Evolutionary conservation across 2,888 invertebrate species (phyloP).

Genomic region (Aporophyla nigra): DNA sequence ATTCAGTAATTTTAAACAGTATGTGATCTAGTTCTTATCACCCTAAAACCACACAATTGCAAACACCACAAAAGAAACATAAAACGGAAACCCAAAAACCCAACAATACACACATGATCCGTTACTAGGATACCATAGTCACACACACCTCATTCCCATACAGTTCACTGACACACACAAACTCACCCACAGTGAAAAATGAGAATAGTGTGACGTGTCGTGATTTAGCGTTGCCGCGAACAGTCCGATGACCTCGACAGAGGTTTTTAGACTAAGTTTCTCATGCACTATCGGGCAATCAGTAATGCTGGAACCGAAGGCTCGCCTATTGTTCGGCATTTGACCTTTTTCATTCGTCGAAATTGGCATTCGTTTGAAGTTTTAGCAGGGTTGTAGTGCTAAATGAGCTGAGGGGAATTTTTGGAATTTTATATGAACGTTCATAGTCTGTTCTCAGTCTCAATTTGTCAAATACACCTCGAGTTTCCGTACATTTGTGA

Average conservation of each 20-base stretch:
- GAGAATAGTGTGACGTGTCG: slow-evolving; percentile 46
- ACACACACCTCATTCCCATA: slow-evolving; percentile 53
- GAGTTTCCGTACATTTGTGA: too few species aligned
- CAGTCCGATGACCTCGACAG: slow-evolving; percentile 57
- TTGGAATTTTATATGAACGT: too few species aligned
- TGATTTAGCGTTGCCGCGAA: slow-evolving; percentile 52
- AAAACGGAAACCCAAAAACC: slow-evolving; percentile 42
- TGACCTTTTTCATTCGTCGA: slow-evolving; percentile 58
- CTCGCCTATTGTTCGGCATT: slow-evolving; percentile 57
- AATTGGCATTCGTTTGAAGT: slow-evolving; percentile 33
- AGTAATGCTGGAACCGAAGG: slow-evolving; percentile 59
- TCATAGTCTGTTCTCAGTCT: too few species aligned
- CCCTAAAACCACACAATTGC: slow-evolving; percentile 25
- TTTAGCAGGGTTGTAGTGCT: slow-evolving; percentile 19
- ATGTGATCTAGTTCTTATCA: slow-evolving; percentile 4
- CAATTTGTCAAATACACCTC: too few species aligned
- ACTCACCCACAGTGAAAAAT: slow-evolving; percentile 40
- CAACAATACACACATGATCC: slow-evolving; percentile 46
- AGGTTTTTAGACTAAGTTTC: slow-evolving; percentile 59
- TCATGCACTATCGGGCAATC: slow-evolving; percentile 66
- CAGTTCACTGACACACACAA: slow-evolving; percentile 54
- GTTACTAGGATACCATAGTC: slow-evolving; percentile 54
- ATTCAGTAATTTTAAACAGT: not conserved
- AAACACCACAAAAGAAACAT: slow-evolving; percentile 29
- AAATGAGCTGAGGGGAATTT: not conserved